Conservation (phyloP, 2,797 vertebrate genomes). For the Liparis tanakae region DNA sequence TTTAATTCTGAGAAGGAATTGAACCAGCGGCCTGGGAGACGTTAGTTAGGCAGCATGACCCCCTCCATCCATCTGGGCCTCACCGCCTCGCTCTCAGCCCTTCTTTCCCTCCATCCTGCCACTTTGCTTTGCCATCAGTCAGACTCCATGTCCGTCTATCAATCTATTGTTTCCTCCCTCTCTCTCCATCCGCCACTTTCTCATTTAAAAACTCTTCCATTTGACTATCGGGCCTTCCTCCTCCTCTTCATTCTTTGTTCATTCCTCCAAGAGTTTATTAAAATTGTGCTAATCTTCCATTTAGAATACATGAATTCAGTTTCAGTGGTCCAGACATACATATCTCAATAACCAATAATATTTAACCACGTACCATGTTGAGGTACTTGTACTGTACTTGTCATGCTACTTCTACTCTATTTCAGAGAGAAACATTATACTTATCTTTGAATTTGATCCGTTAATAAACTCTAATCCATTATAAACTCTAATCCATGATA, state of each 20-base stretch:
- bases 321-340: neutral
- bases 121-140: conserved; percentile 65
- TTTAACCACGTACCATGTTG: neutral
- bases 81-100: conserved; percentile 55
- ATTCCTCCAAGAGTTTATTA: conserved; percentile 1
- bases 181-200: conserved; percentile 19
- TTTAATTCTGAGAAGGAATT: conserved; percentile 78
- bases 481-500: neutral
- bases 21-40: conserved; percentile 75
- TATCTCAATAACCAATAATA: neutral
- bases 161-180: conserved; percentile 56
- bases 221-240: neutral
- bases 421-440: neutral
- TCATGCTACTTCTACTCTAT: neutral
- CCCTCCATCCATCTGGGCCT: conserved; percentile 70
- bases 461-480: neutral
- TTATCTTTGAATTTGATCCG: neutral
- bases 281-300: neutral
- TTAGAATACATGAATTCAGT: neutral
- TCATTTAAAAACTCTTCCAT: conserved; percentile 31
- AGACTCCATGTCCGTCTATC: conserved; percentile 56
- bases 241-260: neutral
- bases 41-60: conserved; percentile 70
- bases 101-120: conserved; percentile 51
- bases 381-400: neutral